A percentile compares a stretch with the other conserved stretches of the same genome.
Conservation (phyloP, 2,888 invertebrate genomes). For the Andricus quercusramuli region DNA sequence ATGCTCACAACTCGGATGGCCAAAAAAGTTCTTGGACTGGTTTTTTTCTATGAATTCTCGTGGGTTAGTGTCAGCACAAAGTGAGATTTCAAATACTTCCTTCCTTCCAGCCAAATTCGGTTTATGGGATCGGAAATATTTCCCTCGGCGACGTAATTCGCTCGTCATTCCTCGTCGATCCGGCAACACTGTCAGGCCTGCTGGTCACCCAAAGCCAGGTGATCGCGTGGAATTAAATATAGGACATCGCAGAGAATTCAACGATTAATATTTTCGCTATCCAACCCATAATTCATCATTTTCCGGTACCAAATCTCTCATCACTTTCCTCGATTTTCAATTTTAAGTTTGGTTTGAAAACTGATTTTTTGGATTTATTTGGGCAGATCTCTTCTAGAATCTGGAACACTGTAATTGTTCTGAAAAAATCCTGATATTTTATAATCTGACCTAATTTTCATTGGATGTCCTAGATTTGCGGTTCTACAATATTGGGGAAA, state of each 20-base stretch:
- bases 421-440: background rate
- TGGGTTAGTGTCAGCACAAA: background rate
- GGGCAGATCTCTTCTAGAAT: no score
- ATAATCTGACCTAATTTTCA: no score
- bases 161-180: constrained; percentile 52
- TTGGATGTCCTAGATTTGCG: no score
- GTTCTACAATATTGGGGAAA: no score
- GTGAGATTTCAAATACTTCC: background rate
- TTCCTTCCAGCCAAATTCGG: background rate
- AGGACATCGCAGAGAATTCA: constrained; percentile 56
- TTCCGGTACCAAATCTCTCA: constrained; percentile 42
- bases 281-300: constrained; percentile 37
- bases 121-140: constrained; percentile 56
- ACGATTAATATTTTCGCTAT: constrained; percentile 29
- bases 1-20: background rate
- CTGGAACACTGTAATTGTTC: background rate
- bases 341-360: background rate
- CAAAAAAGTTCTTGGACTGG: background rate
- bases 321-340: constrained; percentile 4
- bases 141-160: constrained; percentile 53
- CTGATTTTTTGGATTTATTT: background rate
- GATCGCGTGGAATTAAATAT: constrained; percentile 70
- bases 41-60: background rate
- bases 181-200: constrained; percentile 62
- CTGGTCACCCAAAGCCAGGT: constrained; percentile 65